Base-by-base conservation (phyloP, 2,888 invertebrate genomes). In the Platycheirus rosarum region DNA sequence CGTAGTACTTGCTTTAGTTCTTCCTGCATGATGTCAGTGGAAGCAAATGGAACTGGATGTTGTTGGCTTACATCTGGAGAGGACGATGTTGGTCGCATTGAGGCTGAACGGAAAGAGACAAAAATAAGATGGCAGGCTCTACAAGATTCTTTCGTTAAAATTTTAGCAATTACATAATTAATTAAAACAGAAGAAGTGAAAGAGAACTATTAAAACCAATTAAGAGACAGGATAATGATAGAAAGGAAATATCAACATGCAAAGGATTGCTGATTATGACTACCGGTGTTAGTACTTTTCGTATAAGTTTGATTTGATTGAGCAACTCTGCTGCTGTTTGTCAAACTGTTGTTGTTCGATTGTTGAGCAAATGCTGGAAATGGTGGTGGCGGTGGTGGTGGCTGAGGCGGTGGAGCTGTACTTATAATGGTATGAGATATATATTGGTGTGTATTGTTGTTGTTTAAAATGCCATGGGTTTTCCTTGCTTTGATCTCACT, bases 1-100 rank as follows among this genome's bases (percentile, higher is more conserved):
- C 77, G 77, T 18, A 86, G 23, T 16, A 85, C 86, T 42, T 85
- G 78, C 48, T 86, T 86, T 6, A 86, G 65, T 55, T 86, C 86
- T 13, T 86, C 85, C 40, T 86, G 86, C 63, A 86, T 85, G 0
- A 75, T 62, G 40, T 85, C 78, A 2, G 60, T 11, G 11, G 70
- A 65, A 3, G 48, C 42, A 4, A 18, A 6, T 6, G 53, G 53
- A 11, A 53, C 53, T 1, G 63, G 32, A 32, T 16, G 29, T 18
- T 23, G n/a, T 23, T 60, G 55, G 11, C 49, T 68, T 53, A 74
- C 69, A 23, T 44, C 70, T 35, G 44, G 14, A 23, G 75, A 65
- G 37, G 49, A 62, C 23, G 66, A 51, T 35, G 75, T 55, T 48
- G 77, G 53, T 20, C 66, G 63, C 29, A 49, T 76, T 49, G 79